Evolutionary conservation across 2,888 invertebrate genomes (phyloP).

Genomic region (Pharmacophagus antenor): DNA sequence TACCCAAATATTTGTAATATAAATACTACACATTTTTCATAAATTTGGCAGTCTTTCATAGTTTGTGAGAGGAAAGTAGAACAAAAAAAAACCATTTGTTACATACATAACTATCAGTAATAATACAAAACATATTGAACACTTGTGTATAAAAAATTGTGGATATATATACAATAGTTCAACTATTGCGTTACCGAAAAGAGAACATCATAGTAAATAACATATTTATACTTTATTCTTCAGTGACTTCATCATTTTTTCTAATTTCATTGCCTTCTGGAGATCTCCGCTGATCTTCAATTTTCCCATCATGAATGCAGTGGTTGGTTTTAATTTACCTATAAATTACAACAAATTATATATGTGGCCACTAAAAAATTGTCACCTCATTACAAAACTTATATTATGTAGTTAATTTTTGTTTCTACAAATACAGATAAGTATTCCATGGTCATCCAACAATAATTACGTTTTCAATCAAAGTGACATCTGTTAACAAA

Average conservation of each 20-base stretch:
- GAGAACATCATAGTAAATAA: conserved; percentile 1
- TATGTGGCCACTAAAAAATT: neutral
- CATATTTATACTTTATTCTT: conserved; percentile 79
- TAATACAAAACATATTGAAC: neutral
- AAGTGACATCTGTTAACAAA: too few relatives aligned
- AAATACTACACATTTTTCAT: neutral
- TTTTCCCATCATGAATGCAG: conserved; percentile 98
- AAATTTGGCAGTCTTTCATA: conserved; percentile 7
- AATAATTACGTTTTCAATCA: too few relatives aligned
- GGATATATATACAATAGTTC: conserved; percentile 11
- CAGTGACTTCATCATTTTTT: conserved; percentile 91
- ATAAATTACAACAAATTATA: conserved; percentile 35
- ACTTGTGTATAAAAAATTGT: conserved; percentile 8
- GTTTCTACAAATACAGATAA: neutral
- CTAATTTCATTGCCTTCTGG: conserved; percentile 96
- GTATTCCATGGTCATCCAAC: too few relatives aligned
- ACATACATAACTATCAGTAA: neutral
- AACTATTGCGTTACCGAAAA: neutral
- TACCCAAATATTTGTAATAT: neutral
- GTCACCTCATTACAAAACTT: too few relatives aligned
- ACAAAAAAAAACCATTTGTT: neutral
- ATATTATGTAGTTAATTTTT: too few relatives aligned
- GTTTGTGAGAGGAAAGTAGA: neutral
- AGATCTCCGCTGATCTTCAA: conserved; percentile 95
- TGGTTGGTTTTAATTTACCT: conserved; percentile 94